A percentile compares a stretch with the other conserved stretches of the same genome.
phyloP scores from a whole-genome alignment of 2,113 vertebrate species.

The Coreoperca whiteheadi region DNA sequence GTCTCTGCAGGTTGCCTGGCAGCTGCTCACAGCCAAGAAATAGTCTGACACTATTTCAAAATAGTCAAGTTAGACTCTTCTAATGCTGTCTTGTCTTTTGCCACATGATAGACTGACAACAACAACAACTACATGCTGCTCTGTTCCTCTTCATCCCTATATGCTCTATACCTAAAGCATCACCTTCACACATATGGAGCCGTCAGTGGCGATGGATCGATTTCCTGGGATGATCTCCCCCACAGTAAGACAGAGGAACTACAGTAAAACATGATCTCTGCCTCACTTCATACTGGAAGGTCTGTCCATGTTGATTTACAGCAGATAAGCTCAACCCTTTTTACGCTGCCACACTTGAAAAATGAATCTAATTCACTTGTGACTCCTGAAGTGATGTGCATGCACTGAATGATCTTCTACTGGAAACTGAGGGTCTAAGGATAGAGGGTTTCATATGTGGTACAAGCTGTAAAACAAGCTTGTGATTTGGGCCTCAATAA shows the following conservation, averaged over 20 bases:
- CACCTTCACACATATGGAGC: neutral
- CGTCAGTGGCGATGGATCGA: slow-evolving; percentile 1
- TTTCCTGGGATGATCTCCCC: slow-evolving; percentile 9
- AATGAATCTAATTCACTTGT: neutral
- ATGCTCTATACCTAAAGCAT: neutral
- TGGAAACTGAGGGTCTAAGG: neutral
- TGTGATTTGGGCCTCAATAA: too few relatives aligned
- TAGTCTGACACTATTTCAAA: too few relatives aligned
- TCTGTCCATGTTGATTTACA: slow-evolving; percentile 17
- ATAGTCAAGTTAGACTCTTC: too few relatives aligned
- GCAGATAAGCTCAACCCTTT: neutral
- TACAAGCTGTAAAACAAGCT: neutral
- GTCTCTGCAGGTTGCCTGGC: too few relatives aligned
- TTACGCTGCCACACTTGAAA: neutral
- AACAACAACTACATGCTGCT: neutral
- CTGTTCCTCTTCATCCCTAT: neutral
- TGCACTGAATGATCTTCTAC: neutral
- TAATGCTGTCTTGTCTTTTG: neutral
- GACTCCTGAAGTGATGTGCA: neutral
- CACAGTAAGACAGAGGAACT: neutral
- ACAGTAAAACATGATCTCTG: slow-evolving; percentile 35
- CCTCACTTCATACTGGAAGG: neutral
- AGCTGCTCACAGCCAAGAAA: too few relatives aligned
- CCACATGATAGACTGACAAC: neutral
- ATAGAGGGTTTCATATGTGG: neutral